Percentiles rank a stretch among this genome's conserved stretches.
phyloP scores from a whole-genome alignment of 2,888 invertebrate species.

The Idaea biselata region DNA sequence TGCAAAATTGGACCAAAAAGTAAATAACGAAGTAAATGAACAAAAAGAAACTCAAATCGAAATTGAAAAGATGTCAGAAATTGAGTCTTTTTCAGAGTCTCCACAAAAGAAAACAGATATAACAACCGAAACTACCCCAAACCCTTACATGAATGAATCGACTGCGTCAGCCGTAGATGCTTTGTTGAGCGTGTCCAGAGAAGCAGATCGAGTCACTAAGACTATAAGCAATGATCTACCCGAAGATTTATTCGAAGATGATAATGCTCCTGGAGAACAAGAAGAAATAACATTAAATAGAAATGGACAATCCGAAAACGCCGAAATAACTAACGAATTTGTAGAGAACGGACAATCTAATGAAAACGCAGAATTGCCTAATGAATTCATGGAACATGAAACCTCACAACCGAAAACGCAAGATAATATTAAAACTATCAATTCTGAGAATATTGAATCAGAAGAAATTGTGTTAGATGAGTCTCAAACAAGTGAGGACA shows the following conservation, averaged over 20 bases:
- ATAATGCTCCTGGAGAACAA: constrained; percentile 38
- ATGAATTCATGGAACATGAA: constrained; percentile 5
- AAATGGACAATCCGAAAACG: constrained; percentile 33
- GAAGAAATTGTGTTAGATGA: not conserved
- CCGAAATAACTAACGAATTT: constrained; percentile 9
- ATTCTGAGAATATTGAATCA: not conserved
- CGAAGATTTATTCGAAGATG: constrained; percentile 74
- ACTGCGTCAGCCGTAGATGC: constrained; percentile 75
- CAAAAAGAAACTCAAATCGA: constrained; percentile 6
- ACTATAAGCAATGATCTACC: constrained; percentile 66
- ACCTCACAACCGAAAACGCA: not conserved
- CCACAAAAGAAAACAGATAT: constrained; percentile 25
- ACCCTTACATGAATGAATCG: constrained; percentile 62
- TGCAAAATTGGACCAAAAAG: constrained; percentile 6
- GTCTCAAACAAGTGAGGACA: not conserved
- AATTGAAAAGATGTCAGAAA: constrained; percentile 16
- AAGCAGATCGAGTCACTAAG: constrained; percentile 67
- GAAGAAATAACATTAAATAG: constrained; percentile 28
- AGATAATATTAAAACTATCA: not conserved
- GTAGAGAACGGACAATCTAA: not conserved
- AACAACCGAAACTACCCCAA: constrained; percentile 40
- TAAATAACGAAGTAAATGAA: constrained; percentile 10
- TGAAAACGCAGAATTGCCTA: constrained; percentile 2
- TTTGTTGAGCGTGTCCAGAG: constrained; percentile 67
- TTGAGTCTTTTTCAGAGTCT: constrained; percentile 26